Evolutionary conservation across 2,888 invertebrate species (phyloP), one percentile per base, ranked within the genome.

Genomic region (Volucella bombylans): DNA sequence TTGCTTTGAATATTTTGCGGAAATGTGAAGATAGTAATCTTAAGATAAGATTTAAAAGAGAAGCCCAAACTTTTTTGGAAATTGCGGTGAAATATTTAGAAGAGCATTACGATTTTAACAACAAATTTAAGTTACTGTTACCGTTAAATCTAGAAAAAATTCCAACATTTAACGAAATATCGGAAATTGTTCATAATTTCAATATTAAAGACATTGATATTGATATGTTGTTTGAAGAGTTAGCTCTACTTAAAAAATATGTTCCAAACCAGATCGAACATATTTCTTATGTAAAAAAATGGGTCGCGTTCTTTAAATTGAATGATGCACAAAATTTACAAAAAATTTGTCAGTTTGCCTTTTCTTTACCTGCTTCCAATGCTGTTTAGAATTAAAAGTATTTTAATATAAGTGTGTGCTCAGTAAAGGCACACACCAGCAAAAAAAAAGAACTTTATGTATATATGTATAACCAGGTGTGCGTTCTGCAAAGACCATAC

Each of bases 11-110:
- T 10, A 41, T 14, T 10, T 61, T 71, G n/a, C 39, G 23, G 14
- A 38, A 61, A 61, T 38, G 61, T 52, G 52, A 67, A 1, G n/a
- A 67, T 67, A 54, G 47, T 52, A 31, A 39, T 11, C 45, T 52
- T n/a, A 54, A 52, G 18, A 47, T 12, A 55, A 64, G 50, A 52
- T 64, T 73, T 47, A 55, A 54, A 23, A 45, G 45, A 55, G 52
- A 61, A 39, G 47, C 64, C 47, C n/a, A n/a, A n/a, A n/a, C n/a
- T n/a, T n/a, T n/a, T n/a, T n/a, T n/a, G n/a, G n/a, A n/a, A n/a
- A n/a, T 54, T 18, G 50, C 61, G 47, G 64, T 72, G 11, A 62
- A 54, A 38, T 62, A 73, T 62, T 64, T 74, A 10, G 45, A 65
- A 59, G 41, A 71, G n/a, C 39, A 50, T 49, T 71, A 59, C 18